phyloP scores from a whole-genome alignment of 2,113 vertebrate genomes.

The Chaetops frenatus region DNA sequence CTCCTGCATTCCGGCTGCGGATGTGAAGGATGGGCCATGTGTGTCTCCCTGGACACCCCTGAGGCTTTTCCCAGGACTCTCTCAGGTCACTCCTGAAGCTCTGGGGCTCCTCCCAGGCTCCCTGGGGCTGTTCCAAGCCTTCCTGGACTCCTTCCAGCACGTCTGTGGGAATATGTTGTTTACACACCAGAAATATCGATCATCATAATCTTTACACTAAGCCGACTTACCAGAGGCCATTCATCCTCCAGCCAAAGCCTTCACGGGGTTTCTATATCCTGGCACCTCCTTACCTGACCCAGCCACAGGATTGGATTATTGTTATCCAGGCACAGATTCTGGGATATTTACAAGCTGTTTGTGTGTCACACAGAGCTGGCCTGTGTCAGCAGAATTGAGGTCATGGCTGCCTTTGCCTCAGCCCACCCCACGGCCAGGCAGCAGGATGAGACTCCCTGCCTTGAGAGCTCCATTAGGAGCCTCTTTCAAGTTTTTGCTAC shows the following conservation, averaged over 20 bases:
- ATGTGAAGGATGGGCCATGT: fast-evolving
- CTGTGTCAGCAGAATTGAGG: neutral
- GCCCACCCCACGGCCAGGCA: neutral
- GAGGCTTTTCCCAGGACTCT: neutral
- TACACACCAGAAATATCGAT: neutral
- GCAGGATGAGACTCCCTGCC: neutral
- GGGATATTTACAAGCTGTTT: neutral
- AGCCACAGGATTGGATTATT: neutral
- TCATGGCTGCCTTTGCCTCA: neutral
- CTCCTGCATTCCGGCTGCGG: neutral
- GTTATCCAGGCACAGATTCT: neutral
- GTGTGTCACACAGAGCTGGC: neutral
- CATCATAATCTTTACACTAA: neutral
- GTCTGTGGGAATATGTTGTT: neutral
- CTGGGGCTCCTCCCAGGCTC: neutral
- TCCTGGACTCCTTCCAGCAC: neutral
- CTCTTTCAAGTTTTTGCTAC: neutral
- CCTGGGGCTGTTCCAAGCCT: neutral
- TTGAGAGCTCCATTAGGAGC: neutral
- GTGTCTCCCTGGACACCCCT: neutral
- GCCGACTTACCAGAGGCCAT: neutral
- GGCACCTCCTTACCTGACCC: neutral
- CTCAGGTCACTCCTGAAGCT: neutral
- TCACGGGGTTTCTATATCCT: neutral
- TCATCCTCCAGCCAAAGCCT: neutral